These are phyloP conservation scores for Automeris io DNA, from an alignment of 2,888 invertebrate genomes.

Conservation along the genomic window DNA sequence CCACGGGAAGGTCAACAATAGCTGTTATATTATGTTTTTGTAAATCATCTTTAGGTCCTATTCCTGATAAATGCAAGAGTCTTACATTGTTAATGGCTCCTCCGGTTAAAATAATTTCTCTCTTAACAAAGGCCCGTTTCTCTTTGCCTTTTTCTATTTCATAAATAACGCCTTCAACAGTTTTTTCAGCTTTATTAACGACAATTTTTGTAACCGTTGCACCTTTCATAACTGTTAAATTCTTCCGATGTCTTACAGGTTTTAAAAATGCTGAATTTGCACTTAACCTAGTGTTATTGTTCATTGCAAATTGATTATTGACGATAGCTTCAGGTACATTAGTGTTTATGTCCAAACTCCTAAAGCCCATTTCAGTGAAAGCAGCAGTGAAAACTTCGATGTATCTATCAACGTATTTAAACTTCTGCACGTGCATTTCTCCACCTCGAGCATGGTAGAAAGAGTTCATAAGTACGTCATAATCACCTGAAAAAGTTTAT, in stretches of 20 bases:
- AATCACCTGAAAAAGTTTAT: conserved; percentile 53
- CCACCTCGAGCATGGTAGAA: conserved; percentile 66
- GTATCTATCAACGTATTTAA: conserved; percentile 57
- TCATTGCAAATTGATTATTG: conserved; percentile 58
- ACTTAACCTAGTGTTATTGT: conserved; percentile 65
- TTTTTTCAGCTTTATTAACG: conserved; percentile 54
- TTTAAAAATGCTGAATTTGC: conserved; percentile 61
- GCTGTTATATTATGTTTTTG: conserved; percentile 53
- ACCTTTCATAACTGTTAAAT: conserved; percentile 54
- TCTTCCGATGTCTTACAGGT: conserved; percentile 58
- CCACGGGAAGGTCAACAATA: conserved; percentile 55
- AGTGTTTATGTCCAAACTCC: conserved; percentile 57
- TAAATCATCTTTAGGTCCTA: conserved; percentile 55
- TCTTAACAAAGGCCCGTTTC: conserved; percentile 54
- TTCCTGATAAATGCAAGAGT: conserved; percentile 59
- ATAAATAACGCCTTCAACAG: conserved; percentile 57
- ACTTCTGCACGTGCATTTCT: conserved; percentile 62
- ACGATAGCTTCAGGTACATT: conserved; percentile 62
- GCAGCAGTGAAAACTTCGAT: conserved; percentile 58
- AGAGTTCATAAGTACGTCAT: conserved; percentile 64
- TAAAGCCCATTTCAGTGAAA: conserved; percentile 63
- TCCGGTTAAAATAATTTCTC: conserved; percentile 57
- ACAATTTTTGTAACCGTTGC: conserved; percentile 61
- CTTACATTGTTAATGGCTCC: conserved; percentile 69
- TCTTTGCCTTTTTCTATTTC: conserved; percentile 63